Evolutionary conservation across 1,140 invertebrate species (phyloP).

Genomic region (Penaeus chinensis): DNA sequence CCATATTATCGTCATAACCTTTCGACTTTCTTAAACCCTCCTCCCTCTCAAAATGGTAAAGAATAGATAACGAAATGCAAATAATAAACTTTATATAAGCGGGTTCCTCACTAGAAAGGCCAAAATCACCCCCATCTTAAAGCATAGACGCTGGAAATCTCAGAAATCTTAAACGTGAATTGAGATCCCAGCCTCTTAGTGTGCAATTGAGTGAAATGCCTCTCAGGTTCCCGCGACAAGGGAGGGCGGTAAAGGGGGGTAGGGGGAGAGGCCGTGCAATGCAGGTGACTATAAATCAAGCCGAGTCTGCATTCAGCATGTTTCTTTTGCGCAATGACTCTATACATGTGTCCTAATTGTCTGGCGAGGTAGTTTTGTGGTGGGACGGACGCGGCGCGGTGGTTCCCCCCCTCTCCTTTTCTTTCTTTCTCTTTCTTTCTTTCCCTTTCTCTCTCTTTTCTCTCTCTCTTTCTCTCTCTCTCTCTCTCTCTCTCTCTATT

Average conservation of each 20-base stretch:
- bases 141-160: too few species aligned
- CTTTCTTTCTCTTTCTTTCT: not conserved
- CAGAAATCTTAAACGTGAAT: not conserved
- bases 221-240: constrained; percentile 30
- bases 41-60: too few species aligned
- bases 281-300: constrained; percentile 51
- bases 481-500: not conserved
- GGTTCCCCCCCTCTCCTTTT: not conserved
- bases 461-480: not conserved
- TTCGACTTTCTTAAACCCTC: not conserved
- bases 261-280: constrained; percentile 22
- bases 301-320: constrained; percentile 22
- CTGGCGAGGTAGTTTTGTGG: constrained; percentile 48
- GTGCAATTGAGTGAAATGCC: constrained; percentile 45
- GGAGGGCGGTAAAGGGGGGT: not conserved
- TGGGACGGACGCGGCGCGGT: constrained; percentile 34
- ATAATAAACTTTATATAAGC: too few species aligned
- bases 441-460: not conserved
- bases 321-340: constrained; percentile 37
- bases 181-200: not conserved
- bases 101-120: not conserved
- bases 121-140: too few species aligned
- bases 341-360: constrained; percentile 57
- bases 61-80: not conserved
- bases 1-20: not conserved